Percentiles rank a stretch among this genome's conserved stretches.
These are phyloP conservation scores for Acanthurus lineatus DNA, from an alignment of 2,797 vertebrate species.

Conservation along the genomic window DNA sequence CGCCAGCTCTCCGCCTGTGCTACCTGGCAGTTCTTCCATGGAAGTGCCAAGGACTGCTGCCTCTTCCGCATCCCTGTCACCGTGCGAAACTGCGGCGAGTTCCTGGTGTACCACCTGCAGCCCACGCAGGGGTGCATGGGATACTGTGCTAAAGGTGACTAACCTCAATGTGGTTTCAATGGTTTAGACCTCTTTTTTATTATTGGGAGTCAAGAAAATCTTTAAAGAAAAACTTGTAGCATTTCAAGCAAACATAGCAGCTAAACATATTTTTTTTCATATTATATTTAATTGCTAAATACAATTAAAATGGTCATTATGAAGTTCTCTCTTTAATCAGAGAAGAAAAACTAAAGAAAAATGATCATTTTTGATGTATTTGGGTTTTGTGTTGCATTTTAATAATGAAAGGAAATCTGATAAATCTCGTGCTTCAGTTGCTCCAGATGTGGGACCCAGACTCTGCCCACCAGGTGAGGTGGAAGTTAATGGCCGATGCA, in stretches of 20 bases:
- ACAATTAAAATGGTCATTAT: background rate
- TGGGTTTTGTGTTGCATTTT: too few relatives aligned
- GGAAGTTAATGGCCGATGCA: constrained; percentile 79
- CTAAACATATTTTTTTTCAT: background rate
- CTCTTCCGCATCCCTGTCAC: constrained; percentile 84
- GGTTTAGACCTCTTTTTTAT: background rate
- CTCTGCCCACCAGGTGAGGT: constrained; percentile 79
- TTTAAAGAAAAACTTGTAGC: background rate
- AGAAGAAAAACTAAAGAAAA: background rate
- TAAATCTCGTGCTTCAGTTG: constrained; percentile 58
- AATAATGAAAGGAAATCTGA: background rate
- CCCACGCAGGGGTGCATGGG: constrained; percentile 88
- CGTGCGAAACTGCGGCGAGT: constrained; percentile 82
- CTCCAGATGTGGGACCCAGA: constrained; percentile 75
- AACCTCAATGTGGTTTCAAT: background rate
- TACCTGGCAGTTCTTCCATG: constrained; percentile 85
- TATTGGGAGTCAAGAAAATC: background rate
- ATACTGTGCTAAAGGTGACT: constrained; percentile 85
- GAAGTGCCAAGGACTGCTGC: constrained; percentile 85
- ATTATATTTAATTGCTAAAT: background rate
- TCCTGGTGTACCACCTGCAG: constrained; percentile 86
- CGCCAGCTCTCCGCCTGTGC: constrained; percentile 82
- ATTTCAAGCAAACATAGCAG: background rate
- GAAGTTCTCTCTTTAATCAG: background rate
- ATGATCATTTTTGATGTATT: background rate